These are phyloP conservation scores for Corythucha ciliata DNA, from an alignment of 2,888 invertebrate genomes.

Conservation along the genomic window DNA sequence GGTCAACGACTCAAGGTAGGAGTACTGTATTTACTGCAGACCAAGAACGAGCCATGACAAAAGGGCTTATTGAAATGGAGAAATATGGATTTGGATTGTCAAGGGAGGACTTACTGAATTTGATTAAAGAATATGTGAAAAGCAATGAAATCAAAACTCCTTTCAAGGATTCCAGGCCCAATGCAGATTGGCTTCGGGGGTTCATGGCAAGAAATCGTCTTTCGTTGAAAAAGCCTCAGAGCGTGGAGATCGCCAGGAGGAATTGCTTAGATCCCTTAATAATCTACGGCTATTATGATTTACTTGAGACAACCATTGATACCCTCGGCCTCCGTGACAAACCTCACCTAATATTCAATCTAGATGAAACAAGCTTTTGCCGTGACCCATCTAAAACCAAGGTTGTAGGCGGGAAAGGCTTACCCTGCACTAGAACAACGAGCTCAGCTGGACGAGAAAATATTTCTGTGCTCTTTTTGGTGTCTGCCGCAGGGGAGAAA, in stretches of 20 bases:
- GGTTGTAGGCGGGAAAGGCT: constrained; percentile 27
- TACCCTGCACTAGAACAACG: constrained; percentile 16
- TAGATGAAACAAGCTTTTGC: constrained; percentile 36
- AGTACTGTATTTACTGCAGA: constrained; percentile 33
- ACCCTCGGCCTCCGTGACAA: constrained; percentile 33
- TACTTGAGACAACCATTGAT: constrained; percentile 20
- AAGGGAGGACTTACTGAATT: constrained; percentile 36
- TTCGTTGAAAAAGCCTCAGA: constrained; percentile 39
- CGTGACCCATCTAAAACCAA: constrained; percentile 32
- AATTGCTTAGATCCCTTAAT: constrained; percentile 34
- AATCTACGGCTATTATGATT: constrained; percentile 35
- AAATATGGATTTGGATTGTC: constrained; percentile 39
- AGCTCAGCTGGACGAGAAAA: constrained; percentile 19
- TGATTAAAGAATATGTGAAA: constrained; percentile 35
- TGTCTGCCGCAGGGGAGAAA: constrained; percentile 35
- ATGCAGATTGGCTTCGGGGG: constrained; percentile 36
- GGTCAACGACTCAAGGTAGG: constrained; percentile 35
- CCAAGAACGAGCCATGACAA: constrained; percentile 34
- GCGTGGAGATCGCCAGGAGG: constrained; percentile 38
- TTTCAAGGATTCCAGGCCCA: constrained; percentile 37
- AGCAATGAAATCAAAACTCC: constrained; percentile 34
- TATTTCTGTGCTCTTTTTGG: constrained; percentile 15
- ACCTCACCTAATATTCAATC: constrained; percentile 34
- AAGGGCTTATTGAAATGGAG: constrained; percentile 36
- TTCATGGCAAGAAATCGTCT: constrained; percentile 37